A percentile compares a stretch with the other conserved stretches of the same genome.
These are phyloP conservation scores for Deroplatys truncata DNA, from an alignment of 2,888 invertebrate genomes.

Conservation along the genomic window DNA sequence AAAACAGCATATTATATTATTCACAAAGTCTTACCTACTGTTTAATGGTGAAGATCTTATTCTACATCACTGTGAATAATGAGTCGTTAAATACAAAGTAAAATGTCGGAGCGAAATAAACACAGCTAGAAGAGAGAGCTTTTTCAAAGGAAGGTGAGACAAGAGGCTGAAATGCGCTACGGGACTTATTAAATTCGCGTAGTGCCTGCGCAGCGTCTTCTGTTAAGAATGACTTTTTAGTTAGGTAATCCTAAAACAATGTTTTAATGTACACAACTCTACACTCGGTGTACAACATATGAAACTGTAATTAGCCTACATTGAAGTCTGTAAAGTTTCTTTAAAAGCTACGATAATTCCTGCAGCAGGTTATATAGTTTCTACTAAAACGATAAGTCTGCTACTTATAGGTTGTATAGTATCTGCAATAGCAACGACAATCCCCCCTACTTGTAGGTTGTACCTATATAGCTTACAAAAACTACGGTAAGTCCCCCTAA, in stretches of 20 bases:
- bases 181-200: neutral
- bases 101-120: neutral
- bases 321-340: too few relatives aligned
- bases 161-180: neutral
- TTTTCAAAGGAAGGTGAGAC: neutral
- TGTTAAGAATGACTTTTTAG: neutral
- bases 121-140: neutral
- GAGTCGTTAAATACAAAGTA: neutral
- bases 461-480: too few relatives aligned
- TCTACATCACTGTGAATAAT: neutral
- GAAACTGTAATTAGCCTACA: too few relatives aligned
- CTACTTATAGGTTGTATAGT: too few relatives aligned
- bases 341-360: too few relatives aligned
- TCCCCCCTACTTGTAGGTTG: too few relatives aligned
- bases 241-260: neutral
- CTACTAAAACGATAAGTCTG: too few relatives aligned
- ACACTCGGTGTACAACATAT: too few relatives aligned
- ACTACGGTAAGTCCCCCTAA: too few relatives aligned
- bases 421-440: too few relatives aligned
- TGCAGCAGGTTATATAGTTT: too few relatives aligned
- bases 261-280: too few relatives aligned
- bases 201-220: neutral
- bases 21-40: neutral
- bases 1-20: neutral
- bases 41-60: neutral